Evolutionary conservation across 2,888 invertebrate genomes (phyloP), one percentile per base, ranked within the genome.

Genomic region (Melolontha melolontha): DNA sequence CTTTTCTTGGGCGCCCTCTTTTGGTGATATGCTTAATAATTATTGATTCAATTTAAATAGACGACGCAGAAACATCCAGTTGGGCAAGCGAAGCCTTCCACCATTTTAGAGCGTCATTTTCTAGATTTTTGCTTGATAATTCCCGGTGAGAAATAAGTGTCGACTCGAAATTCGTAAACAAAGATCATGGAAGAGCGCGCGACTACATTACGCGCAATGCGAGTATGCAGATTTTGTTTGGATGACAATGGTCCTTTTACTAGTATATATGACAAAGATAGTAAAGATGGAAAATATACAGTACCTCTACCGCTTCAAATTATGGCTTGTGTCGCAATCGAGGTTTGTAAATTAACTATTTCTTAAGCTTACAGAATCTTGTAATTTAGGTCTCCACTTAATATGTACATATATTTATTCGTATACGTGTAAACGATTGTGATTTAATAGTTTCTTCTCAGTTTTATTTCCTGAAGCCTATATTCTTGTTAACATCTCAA

Each of bases 191-290:
- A 89, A 78, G 87, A 85, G 76, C 85, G 89, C 80, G 86, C 86
- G 79, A 85, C 86, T 75, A 85, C 86, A 74, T 80, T 93, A 69
- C 86, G 88, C 80, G 83, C 85, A 55, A 86, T 89, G 83, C 87
- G 88, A 82, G 86, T 92, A 70, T 93, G 93, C 82, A 88, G 93
- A 74, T 93, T 93, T 83, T 93, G 93, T 82, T 84, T 93, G 75
- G 83, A 87, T 70, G 88, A 89, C 79, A 87, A 88, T 74, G 87
- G 85, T 71, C 86, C 89, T 66, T 82, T 93, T 71, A 86, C 85
- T 72, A 90, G 87, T 81, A 89, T 93, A 79, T 92, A 90, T 81
- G 87, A 89, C 75, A 86, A 85, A 76, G 86, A 86, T 77, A 65
- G 83, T 73, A 82, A 85, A 72, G 80, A 82, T 70, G 83, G 85